Conservation (phyloP, 2,113 vertebrate genomes). For the Cephalophus harveyi region DNA sequence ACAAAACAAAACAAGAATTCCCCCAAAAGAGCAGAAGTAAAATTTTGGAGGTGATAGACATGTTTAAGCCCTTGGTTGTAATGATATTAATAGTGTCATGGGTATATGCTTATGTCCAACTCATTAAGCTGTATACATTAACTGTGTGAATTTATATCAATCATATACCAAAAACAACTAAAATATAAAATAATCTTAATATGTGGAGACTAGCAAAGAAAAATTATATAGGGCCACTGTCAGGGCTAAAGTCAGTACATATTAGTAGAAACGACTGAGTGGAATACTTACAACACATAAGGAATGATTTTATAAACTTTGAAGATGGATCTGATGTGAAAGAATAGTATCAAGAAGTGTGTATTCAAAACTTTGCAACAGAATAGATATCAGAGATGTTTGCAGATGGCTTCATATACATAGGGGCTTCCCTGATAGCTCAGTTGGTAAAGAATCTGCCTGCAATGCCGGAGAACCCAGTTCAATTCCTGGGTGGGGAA, state of each 20-base stretch:
- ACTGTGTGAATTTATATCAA: background rate
- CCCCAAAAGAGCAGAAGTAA: background rate
- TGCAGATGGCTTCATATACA: background rate
- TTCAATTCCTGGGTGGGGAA: background rate
- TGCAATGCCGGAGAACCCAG: accelerated
- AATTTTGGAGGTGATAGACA: background rate
- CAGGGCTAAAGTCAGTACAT: background rate
- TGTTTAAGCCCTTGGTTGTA: background rate
- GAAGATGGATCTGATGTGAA: background rate
- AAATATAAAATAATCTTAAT: background rate
- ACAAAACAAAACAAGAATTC: background rate
- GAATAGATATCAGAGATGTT: background rate
- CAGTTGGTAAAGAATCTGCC: background rate
- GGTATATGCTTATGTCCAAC: background rate
- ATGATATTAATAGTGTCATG: background rate
- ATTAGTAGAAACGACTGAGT: background rate
- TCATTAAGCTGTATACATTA: background rate
- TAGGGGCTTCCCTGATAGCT: background rate
- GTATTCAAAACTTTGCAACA: background rate
- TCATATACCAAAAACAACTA: background rate
- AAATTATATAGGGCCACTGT: background rate
- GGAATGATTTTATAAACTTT: background rate
- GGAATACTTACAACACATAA: background rate
- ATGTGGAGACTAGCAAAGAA: background rate
- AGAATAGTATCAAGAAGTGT: background rate